Evolutionary conservation across 1,140 invertebrate species (phyloP).

Genomic region (Pseudachorutes palmiensis): DNA sequence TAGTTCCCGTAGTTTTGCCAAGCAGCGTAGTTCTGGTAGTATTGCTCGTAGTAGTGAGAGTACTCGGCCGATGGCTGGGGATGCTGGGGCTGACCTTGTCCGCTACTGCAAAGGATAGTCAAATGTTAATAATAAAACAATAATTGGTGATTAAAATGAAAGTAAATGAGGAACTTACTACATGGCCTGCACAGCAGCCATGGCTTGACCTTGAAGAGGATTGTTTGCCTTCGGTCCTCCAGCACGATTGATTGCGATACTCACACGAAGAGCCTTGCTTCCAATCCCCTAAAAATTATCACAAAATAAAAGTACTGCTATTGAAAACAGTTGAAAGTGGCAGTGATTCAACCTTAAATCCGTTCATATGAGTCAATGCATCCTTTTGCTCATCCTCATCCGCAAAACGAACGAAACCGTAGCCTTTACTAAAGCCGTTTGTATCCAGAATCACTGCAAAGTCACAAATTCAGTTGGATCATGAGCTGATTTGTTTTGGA

Average conservation of each 20-base stretch:
- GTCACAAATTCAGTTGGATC: background rate
- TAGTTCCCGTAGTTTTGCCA: constrained; percentile 47
- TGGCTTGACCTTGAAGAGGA: constrained; percentile 35
- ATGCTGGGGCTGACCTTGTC: constrained; percentile 40
- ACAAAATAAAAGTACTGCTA: background rate
- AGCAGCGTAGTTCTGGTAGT: constrained; percentile 62
- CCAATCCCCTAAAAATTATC: constrained; percentile 33
- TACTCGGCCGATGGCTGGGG: constrained; percentile 37
- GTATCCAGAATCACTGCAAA: constrained; percentile 71
- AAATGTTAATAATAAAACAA: no score
- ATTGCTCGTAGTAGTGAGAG: constrained; percentile 50
- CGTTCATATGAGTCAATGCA: constrained; percentile 80
- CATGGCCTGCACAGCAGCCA: constrained; percentile 38
- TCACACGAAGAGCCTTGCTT: constrained; percentile 35
- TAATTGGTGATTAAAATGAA: no score
- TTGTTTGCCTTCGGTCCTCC: constrained; percentile 36
- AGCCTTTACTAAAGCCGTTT: constrained; percentile 85
- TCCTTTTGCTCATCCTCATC: constrained; percentile 90
- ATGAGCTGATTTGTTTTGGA: background rate
- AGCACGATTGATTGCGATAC: constrained; percentile 38
- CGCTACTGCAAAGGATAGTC: constrained; percentile 23
- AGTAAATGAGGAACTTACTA: constrained; percentile 27
- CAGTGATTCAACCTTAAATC: constrained; percentile 69
- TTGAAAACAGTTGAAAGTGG: no score
- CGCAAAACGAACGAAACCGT: constrained; percentile 92